These are phyloP conservation scores for Tortricodes alternella DNA, from an alignment of 2,888 invertebrate genomes.

Conservation along the genomic window DNA sequence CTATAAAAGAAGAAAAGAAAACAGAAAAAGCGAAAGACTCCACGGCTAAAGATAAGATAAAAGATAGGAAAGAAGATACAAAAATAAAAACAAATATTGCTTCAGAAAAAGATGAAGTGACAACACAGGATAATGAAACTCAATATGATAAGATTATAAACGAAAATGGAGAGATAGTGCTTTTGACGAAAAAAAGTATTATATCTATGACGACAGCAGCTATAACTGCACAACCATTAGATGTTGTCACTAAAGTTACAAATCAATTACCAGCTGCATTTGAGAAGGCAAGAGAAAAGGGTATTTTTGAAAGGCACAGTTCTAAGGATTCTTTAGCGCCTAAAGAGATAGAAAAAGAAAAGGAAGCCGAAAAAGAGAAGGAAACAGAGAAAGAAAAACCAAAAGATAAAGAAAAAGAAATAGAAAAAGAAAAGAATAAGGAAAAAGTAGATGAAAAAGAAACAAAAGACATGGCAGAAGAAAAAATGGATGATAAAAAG, in stretches of 20 bases:
- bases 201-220: constrained; percentile 84
- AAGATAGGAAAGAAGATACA: constrained; percentile 34
- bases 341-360: constrained; percentile 52
- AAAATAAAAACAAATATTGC: constrained; percentile 41
- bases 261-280: constrained; percentile 76
- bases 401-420: constrained; percentile 30
- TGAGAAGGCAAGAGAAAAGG: constrained; percentile 78
- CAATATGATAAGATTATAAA: constrained; percentile 74
- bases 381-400: constrained; percentile 30
- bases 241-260: constrained; percentile 80
- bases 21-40: constrained; percentile 35
- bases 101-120: constrained; percentile 54
- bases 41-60: constrained; percentile 22
- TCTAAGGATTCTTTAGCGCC: constrained; percentile 74
- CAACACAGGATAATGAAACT: constrained; percentile 72
- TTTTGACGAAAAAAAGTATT: constrained; percentile 75
- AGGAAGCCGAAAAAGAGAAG: constrained; percentile 37
- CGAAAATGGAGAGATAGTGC: constrained; percentile 69
- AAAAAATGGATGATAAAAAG: constrained; percentile 57
- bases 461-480: constrained; percentile 34
- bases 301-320: constrained; percentile 71
- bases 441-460: constrained; percentile 24
- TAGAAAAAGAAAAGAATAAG: constrained; percentile 23
- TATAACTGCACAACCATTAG: constrained; percentile 80
- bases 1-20: constrained; percentile 45